Percentiles rank a stretch among this genome's conserved stretches.
phyloP scores from a whole-genome alignment of 2,113 vertebrate species.

The Galbula dea region DNA sequence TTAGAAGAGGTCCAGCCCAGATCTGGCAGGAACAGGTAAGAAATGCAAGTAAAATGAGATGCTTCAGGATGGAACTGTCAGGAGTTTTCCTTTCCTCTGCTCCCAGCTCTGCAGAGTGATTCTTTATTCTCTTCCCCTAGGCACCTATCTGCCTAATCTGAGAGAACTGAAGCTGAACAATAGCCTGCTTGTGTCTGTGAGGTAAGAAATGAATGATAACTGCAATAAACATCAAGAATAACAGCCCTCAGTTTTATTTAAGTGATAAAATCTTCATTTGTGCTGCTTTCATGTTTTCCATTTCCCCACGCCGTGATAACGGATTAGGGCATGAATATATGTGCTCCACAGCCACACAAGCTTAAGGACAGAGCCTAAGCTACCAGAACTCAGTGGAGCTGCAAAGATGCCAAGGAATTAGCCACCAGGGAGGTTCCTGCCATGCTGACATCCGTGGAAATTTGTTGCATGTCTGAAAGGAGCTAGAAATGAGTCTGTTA shows the following conservation, averaged over 20 bases:
- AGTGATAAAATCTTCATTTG: constrained; percentile 7
- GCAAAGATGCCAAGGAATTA: neutral
- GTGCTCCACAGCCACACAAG: fast-evolving
- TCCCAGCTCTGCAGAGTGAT: neutral
- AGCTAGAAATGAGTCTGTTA: neutral
- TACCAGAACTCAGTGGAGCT: neutral
- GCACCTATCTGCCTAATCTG: constrained; percentile 86
- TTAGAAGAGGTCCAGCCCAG: neutral
- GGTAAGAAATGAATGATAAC: constrained; percentile 74
- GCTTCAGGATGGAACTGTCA: neutral
- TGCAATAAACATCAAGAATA: neutral
- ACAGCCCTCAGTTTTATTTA: neutral
- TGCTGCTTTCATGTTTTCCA: neutral
- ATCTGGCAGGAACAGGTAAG: neutral
- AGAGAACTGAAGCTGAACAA: constrained; percentile 88
- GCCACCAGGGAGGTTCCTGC: neutral
- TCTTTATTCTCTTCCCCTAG: constrained; percentile 64
- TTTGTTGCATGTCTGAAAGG: neutral
- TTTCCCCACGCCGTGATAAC: neutral
- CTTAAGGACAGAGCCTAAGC: neutral
- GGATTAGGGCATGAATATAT: neutral
- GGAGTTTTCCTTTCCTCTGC: neutral
- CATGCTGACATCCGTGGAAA: neutral
- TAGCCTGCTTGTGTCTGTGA: constrained; percentile 85
- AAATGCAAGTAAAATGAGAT: neutral